These are phyloP conservation scores for Gymnodraco acuticeps DNA, from an alignment of 2,797 vertebrate genomes.

Conservation along the genomic window DNA sequence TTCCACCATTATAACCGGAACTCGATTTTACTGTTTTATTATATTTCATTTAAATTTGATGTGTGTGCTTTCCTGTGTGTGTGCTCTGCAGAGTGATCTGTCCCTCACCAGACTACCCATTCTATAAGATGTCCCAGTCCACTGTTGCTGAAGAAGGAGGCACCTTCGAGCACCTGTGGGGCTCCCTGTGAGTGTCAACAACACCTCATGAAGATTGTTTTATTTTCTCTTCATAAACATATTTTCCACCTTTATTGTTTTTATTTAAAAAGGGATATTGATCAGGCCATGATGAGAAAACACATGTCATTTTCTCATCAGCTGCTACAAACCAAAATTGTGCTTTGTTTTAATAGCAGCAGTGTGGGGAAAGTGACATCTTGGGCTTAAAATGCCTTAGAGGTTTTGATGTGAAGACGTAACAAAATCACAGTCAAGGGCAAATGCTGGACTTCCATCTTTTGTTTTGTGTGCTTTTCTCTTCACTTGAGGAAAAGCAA, in stretches of 20 bases:
- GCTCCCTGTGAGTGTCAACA: conserved; percentile 91
- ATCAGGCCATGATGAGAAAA: background rate
- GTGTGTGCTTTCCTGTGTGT: background rate
- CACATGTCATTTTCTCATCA: background rate
- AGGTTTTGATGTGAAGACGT: background rate
- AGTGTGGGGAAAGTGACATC: background rate
- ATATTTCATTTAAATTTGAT: background rate
- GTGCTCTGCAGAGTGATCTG: conserved; percentile 85
- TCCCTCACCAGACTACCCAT: conserved; percentile 80
- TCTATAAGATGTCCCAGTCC: conserved; percentile 92
- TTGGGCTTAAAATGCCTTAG: background rate
- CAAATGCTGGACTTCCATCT: background rate
- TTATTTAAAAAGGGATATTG: conserved; percentile 10
- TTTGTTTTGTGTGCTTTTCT: background rate
- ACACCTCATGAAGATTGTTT: conserved; percentile 28
- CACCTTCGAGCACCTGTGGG: conserved; percentile 97
- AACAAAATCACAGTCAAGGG: background rate
- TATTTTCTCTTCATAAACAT: conserved; percentile 1
- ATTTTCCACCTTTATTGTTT: conserved; percentile 7
- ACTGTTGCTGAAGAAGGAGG: conserved; percentile 90
- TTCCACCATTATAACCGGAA: background rate
- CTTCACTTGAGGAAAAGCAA: background rate
- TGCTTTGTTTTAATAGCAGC: background rate
- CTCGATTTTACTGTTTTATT: too few relatives aligned
- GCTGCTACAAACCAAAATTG: background rate